phyloP scores from a whole-genome alignment of 1,140 invertebrate species.

The Sipha flava region DNA sequence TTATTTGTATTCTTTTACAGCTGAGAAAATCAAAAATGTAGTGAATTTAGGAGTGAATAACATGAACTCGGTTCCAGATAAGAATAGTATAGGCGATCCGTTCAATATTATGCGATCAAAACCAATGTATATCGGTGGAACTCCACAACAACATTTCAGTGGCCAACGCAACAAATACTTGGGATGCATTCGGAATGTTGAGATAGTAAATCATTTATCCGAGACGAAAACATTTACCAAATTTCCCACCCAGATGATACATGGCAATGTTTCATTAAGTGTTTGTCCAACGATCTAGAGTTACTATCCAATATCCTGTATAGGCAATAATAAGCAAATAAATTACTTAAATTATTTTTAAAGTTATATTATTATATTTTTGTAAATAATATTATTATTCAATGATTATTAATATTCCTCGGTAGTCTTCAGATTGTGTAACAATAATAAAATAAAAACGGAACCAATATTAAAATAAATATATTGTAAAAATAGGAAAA shows the following conservation, averaged over 20 bases:
- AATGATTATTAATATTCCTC: neutral
- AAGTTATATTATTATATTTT: constrained; percentile 1
- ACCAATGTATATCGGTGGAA: constrained; percentile 81
- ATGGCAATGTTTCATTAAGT: constrained; percentile 16
- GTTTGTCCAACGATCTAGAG: constrained; percentile 31
- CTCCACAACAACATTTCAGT: constrained; percentile 49
- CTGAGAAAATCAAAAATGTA: constrained; percentile 72
- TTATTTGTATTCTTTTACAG: constrained; percentile 56
- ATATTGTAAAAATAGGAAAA: neutral
- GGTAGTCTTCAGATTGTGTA: neutral
- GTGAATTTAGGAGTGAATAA: constrained; percentile 73
- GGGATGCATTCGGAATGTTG: constrained; percentile 70
- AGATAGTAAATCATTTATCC: constrained; percentile 47
- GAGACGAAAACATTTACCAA: neutral
- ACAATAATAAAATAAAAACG: too few relatives aligned
- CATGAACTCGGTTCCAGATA: constrained; percentile 52
- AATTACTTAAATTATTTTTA: neutral
- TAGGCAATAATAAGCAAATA: neutral
- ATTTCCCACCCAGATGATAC: constrained; percentile 1
- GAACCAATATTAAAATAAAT: neutral
- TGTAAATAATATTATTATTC: constrained; percentile 6
- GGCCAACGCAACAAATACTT: constrained; percentile 50
- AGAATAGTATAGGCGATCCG: constrained; percentile 55
- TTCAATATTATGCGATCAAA: constrained; percentile 59
- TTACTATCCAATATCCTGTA: neutral